phyloP scores from a whole-genome alignment of 2,113 vertebrate genomes.

The Myrmecophaga tridactyla region DNA sequence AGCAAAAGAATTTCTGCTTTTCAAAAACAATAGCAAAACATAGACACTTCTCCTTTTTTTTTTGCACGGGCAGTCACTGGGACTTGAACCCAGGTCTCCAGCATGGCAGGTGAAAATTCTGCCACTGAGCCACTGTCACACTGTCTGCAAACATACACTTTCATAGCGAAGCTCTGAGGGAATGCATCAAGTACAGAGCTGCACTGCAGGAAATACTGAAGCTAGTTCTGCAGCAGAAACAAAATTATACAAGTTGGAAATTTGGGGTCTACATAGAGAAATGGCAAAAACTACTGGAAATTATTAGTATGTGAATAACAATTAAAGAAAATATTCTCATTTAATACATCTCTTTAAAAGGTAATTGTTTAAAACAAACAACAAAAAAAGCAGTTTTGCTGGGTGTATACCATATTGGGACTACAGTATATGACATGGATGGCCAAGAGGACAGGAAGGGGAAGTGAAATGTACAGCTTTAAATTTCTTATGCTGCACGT shows the following conservation, averaged over 20 bases:
- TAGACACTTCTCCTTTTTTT: no score
- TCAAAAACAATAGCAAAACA: not conserved
- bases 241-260: not conserved
- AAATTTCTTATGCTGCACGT: no score
- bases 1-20: not conserved
- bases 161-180: not conserved
- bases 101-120: no score
- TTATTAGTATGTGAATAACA: not conserved
- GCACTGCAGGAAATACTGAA: no score
- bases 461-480: not conserved
- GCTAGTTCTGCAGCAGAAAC: not conserved
- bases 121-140: no score
- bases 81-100: no score
- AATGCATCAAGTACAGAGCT: not conserved
- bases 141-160: not conserved
- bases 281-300: not conserved
- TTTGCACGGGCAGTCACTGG: no score
- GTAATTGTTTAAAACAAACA: not conserved
- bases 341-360: not conserved
- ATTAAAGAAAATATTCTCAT: not conserved
- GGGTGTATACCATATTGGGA: not conserved
- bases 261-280: not conserved
- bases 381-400: not conserved
- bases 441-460: not conserved
- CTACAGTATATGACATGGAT: not conserved